Evolutionary conservation across 2,797 vertebrate genomes (phyloP), one percentile per base, ranked within the genome.

Genomic region (Coranthus polyacanthus): DNA sequence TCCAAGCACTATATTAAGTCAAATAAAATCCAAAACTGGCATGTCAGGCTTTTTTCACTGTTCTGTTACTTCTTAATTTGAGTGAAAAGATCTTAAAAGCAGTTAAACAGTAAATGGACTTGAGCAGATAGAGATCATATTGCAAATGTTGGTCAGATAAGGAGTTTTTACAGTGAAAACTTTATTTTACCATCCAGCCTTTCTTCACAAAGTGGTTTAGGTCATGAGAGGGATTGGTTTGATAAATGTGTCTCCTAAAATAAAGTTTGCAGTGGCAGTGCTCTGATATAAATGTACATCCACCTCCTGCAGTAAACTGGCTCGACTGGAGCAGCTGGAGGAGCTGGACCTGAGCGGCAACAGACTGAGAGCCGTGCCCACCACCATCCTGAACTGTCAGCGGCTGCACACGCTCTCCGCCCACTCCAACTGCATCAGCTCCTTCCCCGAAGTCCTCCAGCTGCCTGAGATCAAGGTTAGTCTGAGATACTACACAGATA

Each of bases 271-370:
- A n/a, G 26, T 18, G 8, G 3, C 34, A 13, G 43, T 1, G 13
- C 38, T 74, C 20, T 44, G 12, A 44, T 51, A 2, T 42, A 36
- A 63, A 18, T 0, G 4, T 24, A 1, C 36, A 43, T 68, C 29
- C 8, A 0, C 29, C 6, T 68, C 22, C 74, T 53, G 61, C 85
- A 99, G 98, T 91, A 99, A 98, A 96, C 96, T 99, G 96, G 97
- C 97, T 4, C 97, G 94, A 34, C 91, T 99, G 88, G 97, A 98
- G 87, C 95, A 97, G 79, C 93, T 99, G 74, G 98, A 99, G 78
- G 98, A 99, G 89, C 93, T 99, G 5, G 97, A 99, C 76, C 81
- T 99, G 88, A 99, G 98, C 52, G 97, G 98, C 24, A 99, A 99
- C 89, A 92, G 95, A 42, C 94, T 99, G 87, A 95, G 96, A 88